Evolutionary conservation across 2,113 vertebrate species (phyloP), one percentile per base, ranked within the genome.

Genomic region (Prietella phreatophila): DNA sequence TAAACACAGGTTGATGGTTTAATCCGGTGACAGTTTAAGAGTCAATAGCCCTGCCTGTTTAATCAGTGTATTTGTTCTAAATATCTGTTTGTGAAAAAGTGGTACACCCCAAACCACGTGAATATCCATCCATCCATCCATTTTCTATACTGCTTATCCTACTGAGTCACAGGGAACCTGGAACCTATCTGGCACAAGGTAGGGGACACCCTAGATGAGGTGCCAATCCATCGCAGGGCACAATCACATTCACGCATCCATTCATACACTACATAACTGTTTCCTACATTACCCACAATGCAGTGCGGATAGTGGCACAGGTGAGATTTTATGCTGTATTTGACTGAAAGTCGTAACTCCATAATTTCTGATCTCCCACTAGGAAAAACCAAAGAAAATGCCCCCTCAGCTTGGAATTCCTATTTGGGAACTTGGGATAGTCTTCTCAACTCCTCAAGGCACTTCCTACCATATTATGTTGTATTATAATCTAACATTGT

Each of bases 41-140:
- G 42, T 61, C 27, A 73, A 50, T 13, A 63, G 36, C 39, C 20
- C 36, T 47, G 50, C 50, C 63, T 58, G n/a, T 87, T 86, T 86
- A 27, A 69, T 55, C 47, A 67, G 33, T 83, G 25, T 76, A 69
- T 58, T 42, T 61, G 30, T 65, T 71, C 33, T 42, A 0, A 39
- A 5, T 39, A 42, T 69, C 33, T 15, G 56, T 78, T 27, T 81
- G 53, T 39, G 19, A 36, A 81, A 50, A 0, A 50, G 8, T 50
- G 8, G 5, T 10, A 10, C 14, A 9, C 27, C n/a, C 15, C 10
- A 0, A 81, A 56, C 39, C 22, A 76, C 20, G 25, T 39, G 71
- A n/a, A 56, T 42, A 80, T 10, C 5, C 42, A 47, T 42, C 39
- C 39, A 42, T 47, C 42, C 42, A 47, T 47, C 42, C 42, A 47